Evolutionary conservation across 2,113 vertebrate species (phyloP).

Genomic region (Zosterops japonicus): DNA sequence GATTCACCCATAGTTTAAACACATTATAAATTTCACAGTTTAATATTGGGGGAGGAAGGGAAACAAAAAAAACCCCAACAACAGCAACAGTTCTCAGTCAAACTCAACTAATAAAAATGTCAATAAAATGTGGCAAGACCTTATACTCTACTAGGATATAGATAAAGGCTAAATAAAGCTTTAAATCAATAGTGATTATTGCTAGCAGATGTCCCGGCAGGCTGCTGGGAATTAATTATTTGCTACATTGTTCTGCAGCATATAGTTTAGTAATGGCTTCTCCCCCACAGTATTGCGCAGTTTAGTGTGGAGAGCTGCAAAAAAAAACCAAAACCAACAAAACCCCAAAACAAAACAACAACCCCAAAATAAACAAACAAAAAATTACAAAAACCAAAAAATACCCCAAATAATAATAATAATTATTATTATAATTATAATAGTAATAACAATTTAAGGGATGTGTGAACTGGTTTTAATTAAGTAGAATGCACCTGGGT

Average conservation of each 20-base stretch:
- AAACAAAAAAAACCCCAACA: constrained; percentile 58
- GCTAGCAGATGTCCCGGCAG: constrained; percentile 77
- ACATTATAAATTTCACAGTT: constrained; percentile 96
- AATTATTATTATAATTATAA: constrained; percentile 50
- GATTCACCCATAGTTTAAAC: constrained; percentile 94
- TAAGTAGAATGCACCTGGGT: constrained; percentile 54
- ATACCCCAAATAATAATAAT: constrained; percentile 66
- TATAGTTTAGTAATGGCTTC: constrained; percentile 86
- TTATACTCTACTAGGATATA: constrained; percentile 78
- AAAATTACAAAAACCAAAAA: constrained; percentile 1
- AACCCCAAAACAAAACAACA: background rate
- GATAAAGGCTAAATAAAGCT: constrained; percentile 91
- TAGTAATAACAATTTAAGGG: constrained; percentile 65
- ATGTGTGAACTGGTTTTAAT: constrained; percentile 58
- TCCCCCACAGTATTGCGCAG: constrained; percentile 77
- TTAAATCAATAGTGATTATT: constrained; percentile 91
- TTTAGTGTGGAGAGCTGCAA: constrained; percentile 84
- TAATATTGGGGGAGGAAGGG: constrained; percentile 76
- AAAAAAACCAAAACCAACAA: constrained; percentile 39
- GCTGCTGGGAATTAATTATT: constrained; percentile 62
- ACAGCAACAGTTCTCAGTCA: constrained; percentile 76
- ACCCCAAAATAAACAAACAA: background rate
- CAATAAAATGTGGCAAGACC: constrained; percentile 81
- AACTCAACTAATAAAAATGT: constrained; percentile 81
- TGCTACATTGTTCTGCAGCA: constrained; percentile 82